Conservation (phyloP, 2,797 vertebrate genomes). For the Crax fasciolata region DNA sequence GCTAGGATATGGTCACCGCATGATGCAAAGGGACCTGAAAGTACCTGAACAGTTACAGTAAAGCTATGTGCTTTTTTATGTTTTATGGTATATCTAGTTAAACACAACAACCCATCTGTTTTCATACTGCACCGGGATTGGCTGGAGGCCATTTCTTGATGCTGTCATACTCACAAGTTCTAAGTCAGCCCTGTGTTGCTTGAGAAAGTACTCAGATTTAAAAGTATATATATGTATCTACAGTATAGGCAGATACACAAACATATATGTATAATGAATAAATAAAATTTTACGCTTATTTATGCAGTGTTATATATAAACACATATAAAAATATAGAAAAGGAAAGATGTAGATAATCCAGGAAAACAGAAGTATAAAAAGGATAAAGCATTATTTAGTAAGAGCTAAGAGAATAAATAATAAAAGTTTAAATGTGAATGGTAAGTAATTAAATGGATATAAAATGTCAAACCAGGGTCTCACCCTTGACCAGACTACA, state of each 20-base stretch:
- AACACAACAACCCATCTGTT: not conserved
- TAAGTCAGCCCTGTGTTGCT: not conserved
- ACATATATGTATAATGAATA: not conserved
- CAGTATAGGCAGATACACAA: not conserved
- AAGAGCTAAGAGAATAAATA: not conserved
- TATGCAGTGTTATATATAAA: too few species aligned
- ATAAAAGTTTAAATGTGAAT: not conserved
- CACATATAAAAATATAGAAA: not conserved
- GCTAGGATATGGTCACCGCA: conserved; percentile 7
- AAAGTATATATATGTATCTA: not conserved
- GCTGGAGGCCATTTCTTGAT: not conserved
- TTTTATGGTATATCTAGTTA: not conserved
- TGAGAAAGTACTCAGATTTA: not conserved
- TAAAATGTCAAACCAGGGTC: not conserved
- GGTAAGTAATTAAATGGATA: not conserved
- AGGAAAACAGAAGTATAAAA: not conserved
- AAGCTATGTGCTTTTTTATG: not conserved
- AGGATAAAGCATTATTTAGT: not conserved
- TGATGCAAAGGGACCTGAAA: not conserved
- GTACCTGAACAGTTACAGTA: not conserved
- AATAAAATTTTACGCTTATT: not conserved
- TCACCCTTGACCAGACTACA: not conserved
- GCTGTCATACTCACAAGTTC: not conserved
- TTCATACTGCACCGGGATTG: not conserved
- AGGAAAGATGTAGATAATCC: not conserved